Base-by-base conservation (phyloP, 2,113 vertebrate species). In the Anolis carolinensis region DNA sequence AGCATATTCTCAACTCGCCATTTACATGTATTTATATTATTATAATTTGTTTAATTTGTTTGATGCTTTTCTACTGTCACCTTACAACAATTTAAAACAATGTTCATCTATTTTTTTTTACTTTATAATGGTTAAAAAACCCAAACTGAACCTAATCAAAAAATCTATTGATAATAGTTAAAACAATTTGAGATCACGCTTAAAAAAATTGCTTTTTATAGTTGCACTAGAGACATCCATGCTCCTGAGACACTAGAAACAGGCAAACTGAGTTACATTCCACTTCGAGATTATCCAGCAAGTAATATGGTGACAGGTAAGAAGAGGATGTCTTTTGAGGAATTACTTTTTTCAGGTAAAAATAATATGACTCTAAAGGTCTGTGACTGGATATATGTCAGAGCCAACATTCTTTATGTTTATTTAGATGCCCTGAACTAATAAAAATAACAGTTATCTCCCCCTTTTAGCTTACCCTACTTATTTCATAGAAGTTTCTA, bases 251-350 rank as follows among this genome's bases (percentile, higher is more conserved):
- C 84, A 90, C 82, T 90, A 36, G 79, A 73, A 87, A 20, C 39
- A 82, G 91, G 88, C 76, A 93, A 94, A 39, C 87, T 91, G 71
- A 84, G 86, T 18, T 94, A 91, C 63, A 89, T 95, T 25, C 93
- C 94, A 36, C 95, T 95, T 83, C 94, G 92, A 81, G 92, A 93
- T 90, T 96, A 95, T 82, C 95, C 95, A 72, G 93, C 94, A 87
- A 95, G 95, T 91, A 95, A 95, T 87, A 96, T 96, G 95, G 90
- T 94, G 59, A 95, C 93, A 93, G 95, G 95, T 96, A 95, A 91
- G 65, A 87, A 75, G 18, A 81, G 1, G 11, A 32, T 6, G 4
- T 14, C 3, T 14, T 32, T 36, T 44, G 39, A 62, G 30, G 23
- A 32, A 32, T 44, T 44, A 36, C n/a, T 7, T 20, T 62, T 3